Evolutionary conservation across 1,140 invertebrate species (phyloP).

Genomic region (Hyles vespertilio): DNA sequence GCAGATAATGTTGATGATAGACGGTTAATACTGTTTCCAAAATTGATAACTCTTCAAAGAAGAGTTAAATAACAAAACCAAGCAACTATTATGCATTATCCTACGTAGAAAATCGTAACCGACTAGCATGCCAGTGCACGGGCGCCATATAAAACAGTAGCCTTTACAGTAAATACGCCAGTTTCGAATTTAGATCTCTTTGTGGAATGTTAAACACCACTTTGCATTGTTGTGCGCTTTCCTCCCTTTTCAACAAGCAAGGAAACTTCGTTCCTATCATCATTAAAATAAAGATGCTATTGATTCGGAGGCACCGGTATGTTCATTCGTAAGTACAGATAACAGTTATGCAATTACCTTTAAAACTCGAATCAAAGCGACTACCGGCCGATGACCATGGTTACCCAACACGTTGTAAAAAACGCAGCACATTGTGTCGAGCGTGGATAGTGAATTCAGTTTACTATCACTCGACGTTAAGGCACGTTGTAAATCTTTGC

Average conservation of each 20-base stretch:
- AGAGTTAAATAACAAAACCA: no score
- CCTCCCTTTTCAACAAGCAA: no score
- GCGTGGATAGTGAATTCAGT: constrained; percentile 1
- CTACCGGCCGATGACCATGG: constrained; percentile 22
- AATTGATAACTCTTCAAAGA: no score
- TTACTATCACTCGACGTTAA: constrained; percentile 7
- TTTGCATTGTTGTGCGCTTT: constrained; percentile 5
- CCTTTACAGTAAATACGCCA: constrained; percentile 27
- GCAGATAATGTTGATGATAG: no score
- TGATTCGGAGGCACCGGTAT: background rate
- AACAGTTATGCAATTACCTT: constrained; percentile 25
- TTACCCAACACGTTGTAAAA: background rate
- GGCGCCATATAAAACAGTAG: constrained; percentile 22
- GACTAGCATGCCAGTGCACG: constrained; percentile 2
- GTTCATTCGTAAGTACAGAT: background rate
- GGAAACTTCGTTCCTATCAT: no score
- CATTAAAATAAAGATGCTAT: no score
- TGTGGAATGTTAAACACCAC: constrained; percentile 23
- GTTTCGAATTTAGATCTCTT: constrained; percentile 32
- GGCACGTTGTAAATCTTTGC: constrained; percentile 18
- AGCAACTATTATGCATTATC: no score
- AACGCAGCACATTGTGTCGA: no score
- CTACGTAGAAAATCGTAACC: no score
- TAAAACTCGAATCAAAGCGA: constrained; percentile 10
- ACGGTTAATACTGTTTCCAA: no score